Evolutionary conservation across 2,113 vertebrate genomes (phyloP).

Genomic region (Campylomormyrus numenius): DNA sequence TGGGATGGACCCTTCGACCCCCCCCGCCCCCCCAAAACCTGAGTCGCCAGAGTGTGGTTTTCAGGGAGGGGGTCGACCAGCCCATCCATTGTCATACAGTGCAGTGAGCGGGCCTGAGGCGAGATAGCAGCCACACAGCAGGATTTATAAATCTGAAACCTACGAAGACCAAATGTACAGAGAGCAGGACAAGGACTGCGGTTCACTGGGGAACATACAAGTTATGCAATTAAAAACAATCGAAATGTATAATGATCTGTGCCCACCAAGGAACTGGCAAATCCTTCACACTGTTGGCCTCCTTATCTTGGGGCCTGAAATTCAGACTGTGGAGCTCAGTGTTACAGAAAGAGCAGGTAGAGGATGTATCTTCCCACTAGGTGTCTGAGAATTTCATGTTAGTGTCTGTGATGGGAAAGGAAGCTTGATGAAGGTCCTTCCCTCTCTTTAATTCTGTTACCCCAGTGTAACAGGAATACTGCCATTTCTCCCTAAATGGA

Average conservation of each 20-base stretch:
- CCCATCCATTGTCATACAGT: not conserved
- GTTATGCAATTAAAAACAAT: not conserved
- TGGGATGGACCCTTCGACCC: not conserved
- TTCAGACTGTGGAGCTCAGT: not conserved
- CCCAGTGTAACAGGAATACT: not conserved
- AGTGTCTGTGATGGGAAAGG: not conserved
- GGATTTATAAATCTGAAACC: not conserved
- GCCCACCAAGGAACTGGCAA: not conserved
- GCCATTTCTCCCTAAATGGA: not conserved
- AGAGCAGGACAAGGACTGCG: not conserved
- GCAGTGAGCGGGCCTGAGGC: not conserved
- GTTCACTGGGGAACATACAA: not conserved
- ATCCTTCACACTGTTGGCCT: not conserved
- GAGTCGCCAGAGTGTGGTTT: not conserved
- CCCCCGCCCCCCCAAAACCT: not conserved
- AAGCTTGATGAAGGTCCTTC: not conserved
- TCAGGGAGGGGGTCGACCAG: not conserved
- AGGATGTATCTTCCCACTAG: not conserved
- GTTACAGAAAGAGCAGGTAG: not conserved
- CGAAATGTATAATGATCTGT: not conserved
- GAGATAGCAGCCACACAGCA: not conserved
- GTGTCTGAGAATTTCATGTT: not conserved
- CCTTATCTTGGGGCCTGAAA: not conserved
- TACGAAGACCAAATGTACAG: not conserved
- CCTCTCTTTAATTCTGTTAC: not conserved